phyloP scores from a whole-genome alignment of 1,140 invertebrate species.

The Drosophila persimilis region DNA sequence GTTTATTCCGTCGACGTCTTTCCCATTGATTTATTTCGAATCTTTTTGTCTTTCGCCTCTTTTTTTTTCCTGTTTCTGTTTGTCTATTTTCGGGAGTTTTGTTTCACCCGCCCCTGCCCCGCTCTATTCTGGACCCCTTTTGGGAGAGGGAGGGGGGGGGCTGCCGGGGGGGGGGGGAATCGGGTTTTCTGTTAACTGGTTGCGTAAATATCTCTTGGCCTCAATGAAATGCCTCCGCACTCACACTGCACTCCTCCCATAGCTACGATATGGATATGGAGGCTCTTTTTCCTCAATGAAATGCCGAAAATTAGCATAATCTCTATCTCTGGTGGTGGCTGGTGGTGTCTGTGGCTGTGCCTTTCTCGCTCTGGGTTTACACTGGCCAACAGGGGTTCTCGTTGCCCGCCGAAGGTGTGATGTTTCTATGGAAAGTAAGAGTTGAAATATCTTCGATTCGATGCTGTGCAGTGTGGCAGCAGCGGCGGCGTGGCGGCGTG shows the following conservation, averaged over 20 bases:
- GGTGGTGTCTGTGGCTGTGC: background rate
- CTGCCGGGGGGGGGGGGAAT: slow-evolving; percentile 2
- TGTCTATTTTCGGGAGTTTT: slow-evolving; percentile 41
- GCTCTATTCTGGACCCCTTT: background rate
- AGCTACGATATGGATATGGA: slow-evolving; percentile 32
- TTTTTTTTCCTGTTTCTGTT: background rate
- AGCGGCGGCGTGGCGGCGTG: background rate
- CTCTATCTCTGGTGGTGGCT: slow-evolving; percentile 9
- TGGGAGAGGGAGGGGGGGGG: no score
- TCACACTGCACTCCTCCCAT: slow-evolving; percentile 6
- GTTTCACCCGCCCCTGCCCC: slow-evolving; percentile 20
- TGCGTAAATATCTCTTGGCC: slow-evolving; percentile 65
- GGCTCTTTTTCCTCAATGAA: slow-evolving; percentile 74
- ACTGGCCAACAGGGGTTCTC: slow-evolving; percentile 11
- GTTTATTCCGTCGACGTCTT: slow-evolving; percentile 53
- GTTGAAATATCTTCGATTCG: background rate
- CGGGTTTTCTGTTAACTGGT: slow-evolving; percentile 68
- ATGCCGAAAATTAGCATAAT: slow-evolving; percentile 73
- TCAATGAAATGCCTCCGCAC: slow-evolving; percentile 70
- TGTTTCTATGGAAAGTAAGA: no score
- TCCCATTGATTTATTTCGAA: slow-evolving; percentile 48
- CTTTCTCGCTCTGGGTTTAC: slow-evolving; percentile 41
- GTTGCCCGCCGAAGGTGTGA: no score
- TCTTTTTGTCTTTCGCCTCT: slow-evolving; percentile 15
- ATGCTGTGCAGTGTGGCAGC: slow-evolving; percentile 26